Conservation (phyloP, 2,888 invertebrate genomes). For the Scelioninae gen. 2 region DNA sequence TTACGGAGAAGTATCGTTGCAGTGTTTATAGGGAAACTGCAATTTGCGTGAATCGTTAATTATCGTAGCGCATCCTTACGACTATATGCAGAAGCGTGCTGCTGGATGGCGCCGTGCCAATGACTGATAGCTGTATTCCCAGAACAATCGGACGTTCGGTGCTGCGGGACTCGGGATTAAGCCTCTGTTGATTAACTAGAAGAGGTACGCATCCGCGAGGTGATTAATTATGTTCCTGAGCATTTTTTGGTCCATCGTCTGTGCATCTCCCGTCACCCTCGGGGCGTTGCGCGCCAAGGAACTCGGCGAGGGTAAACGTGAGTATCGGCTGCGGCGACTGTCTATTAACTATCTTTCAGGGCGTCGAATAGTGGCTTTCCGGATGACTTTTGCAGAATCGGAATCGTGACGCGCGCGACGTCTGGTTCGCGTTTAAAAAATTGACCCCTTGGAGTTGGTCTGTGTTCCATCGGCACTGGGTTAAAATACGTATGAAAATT, state of each 20-base stretch:
- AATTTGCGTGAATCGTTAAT: conserved; percentile 39
- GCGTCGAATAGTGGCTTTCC: too few relatives aligned
- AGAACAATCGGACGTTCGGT: conserved; percentile 40
- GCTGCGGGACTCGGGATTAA: conserved; percentile 16
- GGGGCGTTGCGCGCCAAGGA: conserved; percentile 72
- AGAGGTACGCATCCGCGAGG: conserved; percentile 53
- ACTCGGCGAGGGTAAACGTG: conserved; percentile 72
- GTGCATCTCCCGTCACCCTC: conserved; percentile 68
- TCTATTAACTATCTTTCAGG: too few relatives aligned
- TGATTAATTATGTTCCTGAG: conserved; percentile 69
- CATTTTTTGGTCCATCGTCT: conserved; percentile 71
- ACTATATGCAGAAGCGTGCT: conserved; percentile 38
- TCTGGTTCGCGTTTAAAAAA: too few relatives aligned
- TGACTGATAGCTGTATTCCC: conserved; percentile 42
- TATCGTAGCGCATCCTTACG: conserved; percentile 24
- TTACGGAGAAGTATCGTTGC: conserved; percentile 16
- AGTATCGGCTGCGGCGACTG: conserved; percentile 55
- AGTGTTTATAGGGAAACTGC: conserved; percentile 27
- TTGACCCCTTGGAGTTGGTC: too few relatives aligned
- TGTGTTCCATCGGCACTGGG: too few relatives aligned
- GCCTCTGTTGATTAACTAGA: conserved; percentile 42
- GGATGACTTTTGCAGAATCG: too few relatives aligned
- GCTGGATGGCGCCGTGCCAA: conserved; percentile 46
- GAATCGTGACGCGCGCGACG: too few relatives aligned
- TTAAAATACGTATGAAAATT: too few relatives aligned